A percentile compares a stretch with the other conserved stretches of the same genome.
These are phyloP conservation scores for Pseudobourletiella spinata DNA, from an alignment of 1,140 invertebrate species.

Conservation along the genomic window DNA sequence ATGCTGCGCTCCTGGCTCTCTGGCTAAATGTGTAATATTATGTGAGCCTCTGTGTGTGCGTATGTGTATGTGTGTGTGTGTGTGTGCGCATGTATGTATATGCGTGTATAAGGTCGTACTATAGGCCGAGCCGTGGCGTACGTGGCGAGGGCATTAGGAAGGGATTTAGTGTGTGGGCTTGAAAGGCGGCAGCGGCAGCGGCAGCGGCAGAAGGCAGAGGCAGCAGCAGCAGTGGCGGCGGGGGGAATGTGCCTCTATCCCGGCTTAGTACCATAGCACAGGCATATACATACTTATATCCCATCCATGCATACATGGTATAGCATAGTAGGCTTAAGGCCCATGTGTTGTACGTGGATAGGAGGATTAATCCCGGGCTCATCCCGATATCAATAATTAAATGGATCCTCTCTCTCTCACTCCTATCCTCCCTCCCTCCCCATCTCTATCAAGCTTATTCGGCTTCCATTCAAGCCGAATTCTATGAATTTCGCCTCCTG, in stretches of 20 bases:
- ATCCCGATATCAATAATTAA: slow-evolving; percentile 15
- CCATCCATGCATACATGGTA: no score
- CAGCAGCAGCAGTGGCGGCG: neutral
- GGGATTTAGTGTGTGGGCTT: neutral
- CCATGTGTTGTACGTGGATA: neutral
- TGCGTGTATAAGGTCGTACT: neutral
- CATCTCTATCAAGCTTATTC: neutral
- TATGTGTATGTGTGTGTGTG: neutral
- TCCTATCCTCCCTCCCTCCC: neutral
- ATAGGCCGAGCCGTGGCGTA: neutral
- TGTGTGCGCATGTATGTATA: neutral
- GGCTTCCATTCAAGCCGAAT: slow-evolving; percentile 1
- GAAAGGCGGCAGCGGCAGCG: neutral
- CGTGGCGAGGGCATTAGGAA: neutral
- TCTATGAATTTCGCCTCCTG: neutral
- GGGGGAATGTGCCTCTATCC: no score
- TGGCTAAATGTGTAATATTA: neutral
- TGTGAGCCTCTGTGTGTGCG: neutral
- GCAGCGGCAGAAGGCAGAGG: neutral
- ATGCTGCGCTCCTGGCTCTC: no score
- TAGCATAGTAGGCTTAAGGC: neutral
- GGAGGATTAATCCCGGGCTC: slow-evolving; percentile 5
- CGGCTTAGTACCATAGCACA: no score
- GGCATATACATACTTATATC: no score
- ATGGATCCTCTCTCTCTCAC: slow-evolving; percentile 2